Evolutionary conservation across 2,888 invertebrate species (phyloP).

Genomic region (Pterostichus niger): DNA sequence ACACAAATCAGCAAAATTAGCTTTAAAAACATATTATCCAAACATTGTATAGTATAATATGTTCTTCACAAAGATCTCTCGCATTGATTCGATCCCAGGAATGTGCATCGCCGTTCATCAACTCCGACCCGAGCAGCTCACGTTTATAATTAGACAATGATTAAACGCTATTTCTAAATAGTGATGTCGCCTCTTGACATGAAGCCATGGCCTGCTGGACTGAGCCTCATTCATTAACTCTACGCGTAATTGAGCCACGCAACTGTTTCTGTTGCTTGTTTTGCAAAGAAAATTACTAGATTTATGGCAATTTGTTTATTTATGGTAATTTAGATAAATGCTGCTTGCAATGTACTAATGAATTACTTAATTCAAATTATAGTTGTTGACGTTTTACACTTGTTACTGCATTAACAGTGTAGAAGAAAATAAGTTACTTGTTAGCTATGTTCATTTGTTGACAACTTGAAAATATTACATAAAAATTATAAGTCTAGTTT

Average conservation of each 20-base stretch:
- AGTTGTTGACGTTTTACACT: too few species aligned
- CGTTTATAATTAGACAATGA: constrained; percentile 64
- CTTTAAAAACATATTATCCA: not conserved
- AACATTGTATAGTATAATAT: not conserved
- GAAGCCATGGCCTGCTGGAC: constrained; percentile 7
- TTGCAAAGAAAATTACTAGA: constrained; percentile 23
- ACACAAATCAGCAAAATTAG: too few species aligned
- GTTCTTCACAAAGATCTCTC: constrained; percentile 12
- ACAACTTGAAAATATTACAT: too few species aligned
- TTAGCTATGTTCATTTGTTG: too few species aligned
- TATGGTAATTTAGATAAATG: constrained; percentile 22
- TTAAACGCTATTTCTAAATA: constrained; percentile 64
- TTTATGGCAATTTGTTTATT: constrained; percentile 35
- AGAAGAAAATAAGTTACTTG: too few species aligned
- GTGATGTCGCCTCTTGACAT: constrained; percentile 20
- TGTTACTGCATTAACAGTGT: too few species aligned
- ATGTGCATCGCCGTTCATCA: constrained; percentile 22
- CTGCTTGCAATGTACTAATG: not conserved
- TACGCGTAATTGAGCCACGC: constrained; percentile 17
- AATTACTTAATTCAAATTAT: not conserved
- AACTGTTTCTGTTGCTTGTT: not conserved
- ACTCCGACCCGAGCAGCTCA: constrained; percentile 8
- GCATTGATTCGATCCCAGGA: constrained; percentile 1
- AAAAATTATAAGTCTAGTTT: too few species aligned
- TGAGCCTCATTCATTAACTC: constrained; percentile 8